These are phyloP conservation scores for Malthinus seriepunctatus DNA, from an alignment of 2,888 invertebrate genomes.

Conservation along the genomic window DNA sequence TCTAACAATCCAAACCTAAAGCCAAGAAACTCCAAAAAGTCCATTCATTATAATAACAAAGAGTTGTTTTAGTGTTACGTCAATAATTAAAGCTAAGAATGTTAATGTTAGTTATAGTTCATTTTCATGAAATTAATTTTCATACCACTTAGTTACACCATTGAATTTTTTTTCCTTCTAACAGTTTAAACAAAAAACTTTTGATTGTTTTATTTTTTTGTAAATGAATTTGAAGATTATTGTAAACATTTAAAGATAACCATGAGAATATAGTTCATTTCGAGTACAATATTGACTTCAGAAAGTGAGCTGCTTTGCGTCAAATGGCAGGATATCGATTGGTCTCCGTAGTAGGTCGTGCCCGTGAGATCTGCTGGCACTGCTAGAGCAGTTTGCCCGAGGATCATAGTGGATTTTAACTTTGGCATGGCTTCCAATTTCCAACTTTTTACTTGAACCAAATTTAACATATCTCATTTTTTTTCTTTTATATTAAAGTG, in stretches of 20 bases:
- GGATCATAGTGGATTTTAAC: constrained; percentile 23
- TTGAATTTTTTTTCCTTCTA: too few relatives aligned
- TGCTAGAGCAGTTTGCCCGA: constrained; percentile 23
- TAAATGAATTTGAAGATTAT: too few relatives aligned
- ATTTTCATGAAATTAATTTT: too few relatives aligned
- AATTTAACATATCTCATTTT: constrained; percentile 5
- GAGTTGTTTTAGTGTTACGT: too few relatives aligned
- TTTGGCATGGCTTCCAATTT: constrained; percentile 18
- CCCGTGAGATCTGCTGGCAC: constrained; percentile 26
- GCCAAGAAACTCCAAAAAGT: too few relatives aligned
- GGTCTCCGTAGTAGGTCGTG: constrained; percentile 28
- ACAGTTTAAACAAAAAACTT: too few relatives aligned
- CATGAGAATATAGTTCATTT: constrained; percentile 16
- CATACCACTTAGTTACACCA: too few relatives aligned
- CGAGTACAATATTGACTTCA: constrained; percentile 22
- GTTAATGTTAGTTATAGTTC: too few relatives aligned
- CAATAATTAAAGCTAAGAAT: too few relatives aligned
- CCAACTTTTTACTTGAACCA: constrained; percentile 7
- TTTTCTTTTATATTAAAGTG: not conserved
- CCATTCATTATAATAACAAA: too few relatives aligned
- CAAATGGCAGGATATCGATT: constrained; percentile 30
- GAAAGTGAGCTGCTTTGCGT: constrained; percentile 30
- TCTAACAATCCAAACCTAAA: too few relatives aligned
- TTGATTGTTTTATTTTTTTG: too few relatives aligned
- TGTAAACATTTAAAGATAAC: constrained; percentile 10